These are phyloP conservation scores for Ochotona curzoniae DNA, from an alignment of 2,113 vertebrate species.

Conservation along the genomic window DNA sequence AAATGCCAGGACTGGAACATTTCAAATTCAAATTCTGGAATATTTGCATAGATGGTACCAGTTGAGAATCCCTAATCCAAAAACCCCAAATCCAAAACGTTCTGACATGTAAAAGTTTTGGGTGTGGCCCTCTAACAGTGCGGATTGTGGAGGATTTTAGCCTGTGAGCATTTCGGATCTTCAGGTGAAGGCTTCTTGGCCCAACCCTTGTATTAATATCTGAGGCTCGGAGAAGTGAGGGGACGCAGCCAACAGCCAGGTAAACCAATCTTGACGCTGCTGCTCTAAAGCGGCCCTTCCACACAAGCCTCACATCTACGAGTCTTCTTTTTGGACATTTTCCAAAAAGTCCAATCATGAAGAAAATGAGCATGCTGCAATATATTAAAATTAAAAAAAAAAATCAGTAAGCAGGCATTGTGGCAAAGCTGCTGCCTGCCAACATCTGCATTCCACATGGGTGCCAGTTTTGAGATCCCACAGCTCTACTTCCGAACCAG, in stretches of 20 bases:
- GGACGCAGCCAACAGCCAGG: background rate
- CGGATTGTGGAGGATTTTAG: too few species aligned
- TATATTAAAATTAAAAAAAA: background rate
- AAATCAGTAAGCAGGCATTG: too few species aligned
- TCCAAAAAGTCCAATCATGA: background rate
- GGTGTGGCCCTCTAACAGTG: too few species aligned
- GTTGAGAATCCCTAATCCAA: background rate
- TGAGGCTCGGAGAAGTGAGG: background rate
- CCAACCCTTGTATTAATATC: too few species aligned
- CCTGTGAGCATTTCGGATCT: background rate
- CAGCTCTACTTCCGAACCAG: too few species aligned
- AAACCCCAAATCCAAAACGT: background rate
- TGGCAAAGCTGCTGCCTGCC: too few species aligned
- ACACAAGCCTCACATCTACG: too few species aligned
- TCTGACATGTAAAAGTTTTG: background rate
- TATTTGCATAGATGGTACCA: background rate
- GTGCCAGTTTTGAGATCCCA: too few species aligned
- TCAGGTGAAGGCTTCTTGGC: too few species aligned
- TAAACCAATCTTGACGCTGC: background rate
- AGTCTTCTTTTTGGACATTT: background rate
- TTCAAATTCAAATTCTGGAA: background rate
- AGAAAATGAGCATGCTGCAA: background rate
- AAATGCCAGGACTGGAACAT: background rate
- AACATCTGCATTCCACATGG: too few species aligned
- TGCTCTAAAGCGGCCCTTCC: rapidly evolving